A percentile compares a stretch with the other conserved stretches of the same genome.
phyloP scores from a whole-genome alignment of 2,888 invertebrate genomes.

The Cabera pusaria region DNA sequence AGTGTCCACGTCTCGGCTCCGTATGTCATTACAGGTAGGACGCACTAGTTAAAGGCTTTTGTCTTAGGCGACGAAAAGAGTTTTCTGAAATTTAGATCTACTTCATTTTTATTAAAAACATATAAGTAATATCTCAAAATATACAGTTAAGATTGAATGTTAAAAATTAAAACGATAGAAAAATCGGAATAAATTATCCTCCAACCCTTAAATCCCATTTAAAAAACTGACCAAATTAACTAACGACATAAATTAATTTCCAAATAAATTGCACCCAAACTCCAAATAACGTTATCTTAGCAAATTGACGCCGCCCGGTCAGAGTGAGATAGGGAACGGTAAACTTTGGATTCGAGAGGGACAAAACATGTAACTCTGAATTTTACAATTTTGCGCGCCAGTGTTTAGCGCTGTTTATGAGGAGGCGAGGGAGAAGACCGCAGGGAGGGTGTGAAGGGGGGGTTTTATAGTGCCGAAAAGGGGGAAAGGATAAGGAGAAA shows the following conservation, averaged over 20 bases:
- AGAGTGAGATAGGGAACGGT: constrained; percentile 57
- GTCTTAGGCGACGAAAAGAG: too few relatives aligned
- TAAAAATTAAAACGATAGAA: too few relatives aligned
- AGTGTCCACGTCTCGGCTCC: too few relatives aligned
- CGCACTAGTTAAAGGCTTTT: too few relatives aligned
- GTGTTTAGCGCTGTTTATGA: constrained; percentile 78
- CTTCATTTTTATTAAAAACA: too few relatives aligned
- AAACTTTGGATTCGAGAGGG: constrained; percentile 65
- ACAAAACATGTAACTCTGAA: constrained; percentile 59
- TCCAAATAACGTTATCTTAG: constrained; percentile 66
- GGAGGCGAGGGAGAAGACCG: constrained; percentile 39
- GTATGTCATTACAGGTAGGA: too few relatives aligned
- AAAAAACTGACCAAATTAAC: constrained; percentile 19
- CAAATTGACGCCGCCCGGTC: constrained; percentile 66
- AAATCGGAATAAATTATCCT: too few relatives aligned
- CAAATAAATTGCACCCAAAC: constrained; percentile 60
- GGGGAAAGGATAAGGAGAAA: constrained; percentile 72
- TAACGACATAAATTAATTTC: constrained; percentile 41
- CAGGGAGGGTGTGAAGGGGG: constrained; percentile 39
- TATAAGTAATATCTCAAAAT: too few relatives aligned
- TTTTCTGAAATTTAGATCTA: too few relatives aligned
- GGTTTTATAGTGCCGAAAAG: constrained; percentile 66
- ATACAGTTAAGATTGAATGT: too few relatives aligned
- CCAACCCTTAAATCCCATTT: too few relatives aligned
- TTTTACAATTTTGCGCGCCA: constrained; percentile 74